Percentiles rank a stretch among this genome's conserved stretches.
Evolutionary conservation across 2,113 vertebrate species (phyloP).

Genomic region (Peucedramus taeniatus): DNA sequence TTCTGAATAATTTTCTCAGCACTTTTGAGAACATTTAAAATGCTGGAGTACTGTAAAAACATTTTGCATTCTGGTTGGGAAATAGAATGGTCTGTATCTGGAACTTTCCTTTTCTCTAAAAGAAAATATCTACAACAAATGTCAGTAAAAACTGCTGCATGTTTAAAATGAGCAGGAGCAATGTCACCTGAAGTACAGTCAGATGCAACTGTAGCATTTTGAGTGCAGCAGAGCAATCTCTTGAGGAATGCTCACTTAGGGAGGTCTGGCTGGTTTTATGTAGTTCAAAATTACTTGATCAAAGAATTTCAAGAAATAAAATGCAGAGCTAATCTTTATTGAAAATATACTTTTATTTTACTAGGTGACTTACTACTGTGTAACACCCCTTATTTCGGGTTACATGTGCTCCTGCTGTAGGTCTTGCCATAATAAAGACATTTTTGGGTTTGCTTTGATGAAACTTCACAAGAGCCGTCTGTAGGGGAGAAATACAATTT

Average conservation of each 20-base stretch:
- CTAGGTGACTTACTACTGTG: slow-evolving; percentile 52
- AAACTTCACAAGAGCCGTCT: slow-evolving; percentile 23
- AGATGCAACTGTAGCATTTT: not conserved
- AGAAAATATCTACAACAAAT: not conserved
- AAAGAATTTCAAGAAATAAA: slow-evolving; percentile 50
- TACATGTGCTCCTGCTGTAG: slow-evolving; percentile 36
- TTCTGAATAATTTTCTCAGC: not conserved
- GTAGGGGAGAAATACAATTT: slow-evolving; percentile 43
- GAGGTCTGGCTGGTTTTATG: slow-evolving; percentile 45
- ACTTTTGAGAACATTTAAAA: not conserved
- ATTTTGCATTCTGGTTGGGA: not conserved
- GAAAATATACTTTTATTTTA: slow-evolving; percentile 53
- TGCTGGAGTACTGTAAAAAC: not conserved
- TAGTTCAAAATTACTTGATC: slow-evolving; percentile 57
- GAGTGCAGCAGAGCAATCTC: not conserved
- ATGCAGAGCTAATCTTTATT: slow-evolving; percentile 53
- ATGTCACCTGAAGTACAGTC: not conserved
- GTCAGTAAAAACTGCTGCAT: not conserved
- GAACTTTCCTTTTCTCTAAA: not conserved
- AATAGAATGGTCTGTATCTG: not conserved
- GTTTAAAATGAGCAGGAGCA: not conserved
- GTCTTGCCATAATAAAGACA: not conserved
- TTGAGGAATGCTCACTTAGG: not conserved
- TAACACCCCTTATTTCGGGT: not conserved
- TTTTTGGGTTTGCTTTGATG: slow-evolving; percentile 49